Percentiles rank a stretch among this genome's conserved stretches.
Evolutionary conservation across 2,888 invertebrate genomes (phyloP).

Genomic region (Sphaerophoria rueppellii): DNA sequence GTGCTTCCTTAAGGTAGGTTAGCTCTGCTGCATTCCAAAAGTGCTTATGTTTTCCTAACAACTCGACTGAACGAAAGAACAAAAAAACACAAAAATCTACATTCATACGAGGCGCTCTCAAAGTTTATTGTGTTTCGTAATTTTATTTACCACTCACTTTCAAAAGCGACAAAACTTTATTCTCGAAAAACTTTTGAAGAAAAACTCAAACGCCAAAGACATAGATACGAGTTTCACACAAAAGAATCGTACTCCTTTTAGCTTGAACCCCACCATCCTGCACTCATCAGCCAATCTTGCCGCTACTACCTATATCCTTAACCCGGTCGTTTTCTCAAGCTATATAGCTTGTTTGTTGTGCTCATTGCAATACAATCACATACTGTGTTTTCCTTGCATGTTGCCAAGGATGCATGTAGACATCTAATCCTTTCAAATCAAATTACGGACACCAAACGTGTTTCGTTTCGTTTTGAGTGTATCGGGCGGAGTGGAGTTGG

Average conservation of each 20-base stretch:
- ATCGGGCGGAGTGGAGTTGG: too few relatives aligned
- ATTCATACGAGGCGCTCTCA: constrained; percentile 51
- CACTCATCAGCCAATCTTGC: not conserved
- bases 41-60: constrained; percentile 43
- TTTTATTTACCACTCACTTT: constrained; percentile 71
- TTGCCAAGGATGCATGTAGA: constrained; percentile 72
- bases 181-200: constrained; percentile 59
- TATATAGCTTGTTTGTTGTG: constrained; percentile 13
- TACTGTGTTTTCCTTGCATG: constrained; percentile 68
- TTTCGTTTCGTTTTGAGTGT: constrained; percentile 53
- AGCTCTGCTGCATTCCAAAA: constrained; percentile 40
- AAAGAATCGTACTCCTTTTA: constrained; percentile 46
- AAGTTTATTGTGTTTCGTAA: constrained; percentile 69
- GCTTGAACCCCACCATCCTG: not conserved
- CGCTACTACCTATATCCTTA: not conserved
- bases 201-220: constrained; percentile 46
- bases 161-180: constrained; percentile 71
- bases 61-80: not conserved
- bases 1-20: constrained; percentile 26
- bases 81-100: constrained; percentile 4
- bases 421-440: constrained; percentile 73
- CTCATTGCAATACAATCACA: constrained; percentile 50
- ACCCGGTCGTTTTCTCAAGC: not conserved
- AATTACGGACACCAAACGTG: constrained; percentile 71
- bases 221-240: constrained; percentile 46